Conservation (phyloP, 37 sponge, comb jelly and placozoan genomes). For the Theonella swinhoei region DNA sequence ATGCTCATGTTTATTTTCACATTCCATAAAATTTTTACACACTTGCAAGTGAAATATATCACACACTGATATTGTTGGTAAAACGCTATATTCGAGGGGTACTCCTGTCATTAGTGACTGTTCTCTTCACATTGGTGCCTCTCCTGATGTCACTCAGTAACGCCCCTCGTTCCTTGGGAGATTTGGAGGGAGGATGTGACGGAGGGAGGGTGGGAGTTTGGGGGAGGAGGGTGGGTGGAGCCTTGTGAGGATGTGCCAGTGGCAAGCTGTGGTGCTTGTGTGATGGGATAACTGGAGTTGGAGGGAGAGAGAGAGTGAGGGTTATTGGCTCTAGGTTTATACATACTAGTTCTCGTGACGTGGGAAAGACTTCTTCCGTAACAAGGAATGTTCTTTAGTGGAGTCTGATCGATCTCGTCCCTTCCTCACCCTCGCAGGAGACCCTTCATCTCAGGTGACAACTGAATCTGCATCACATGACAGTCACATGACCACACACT, state of each 20-base stretch:
- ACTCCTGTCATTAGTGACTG: conserved; percentile 68
- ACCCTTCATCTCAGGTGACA: conserved; percentile 24
- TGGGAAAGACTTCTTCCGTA: neutral
- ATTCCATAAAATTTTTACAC: no score
- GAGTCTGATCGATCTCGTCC: conserved; percentile 2
- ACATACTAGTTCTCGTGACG: neutral
- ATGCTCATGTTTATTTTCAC: no score
- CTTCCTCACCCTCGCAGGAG: conserved; percentile 1
- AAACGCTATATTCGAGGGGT: conserved; percentile 61
- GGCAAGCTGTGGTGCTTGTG: neutral
- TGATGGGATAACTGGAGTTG: neutral
- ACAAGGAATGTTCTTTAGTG: neutral
- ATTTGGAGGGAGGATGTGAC: neutral
- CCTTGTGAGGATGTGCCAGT: neutral
- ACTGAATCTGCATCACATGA: neutral
- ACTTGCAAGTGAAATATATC: neutral
- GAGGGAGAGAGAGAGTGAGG: neutral
- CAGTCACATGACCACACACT: neutral
- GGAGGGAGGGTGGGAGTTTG: neutral
- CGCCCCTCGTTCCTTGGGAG: conserved; percentile 4
- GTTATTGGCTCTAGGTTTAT: neutral
- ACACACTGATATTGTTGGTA: no score
- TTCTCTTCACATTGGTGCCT: conserved; percentile 40
- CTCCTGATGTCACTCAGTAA: conserved; percentile 40
- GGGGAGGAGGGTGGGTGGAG: neutral